phyloP scores from a whole-genome alignment of 2,888 invertebrate genomes.

The Rhingia campestris region DNA sequence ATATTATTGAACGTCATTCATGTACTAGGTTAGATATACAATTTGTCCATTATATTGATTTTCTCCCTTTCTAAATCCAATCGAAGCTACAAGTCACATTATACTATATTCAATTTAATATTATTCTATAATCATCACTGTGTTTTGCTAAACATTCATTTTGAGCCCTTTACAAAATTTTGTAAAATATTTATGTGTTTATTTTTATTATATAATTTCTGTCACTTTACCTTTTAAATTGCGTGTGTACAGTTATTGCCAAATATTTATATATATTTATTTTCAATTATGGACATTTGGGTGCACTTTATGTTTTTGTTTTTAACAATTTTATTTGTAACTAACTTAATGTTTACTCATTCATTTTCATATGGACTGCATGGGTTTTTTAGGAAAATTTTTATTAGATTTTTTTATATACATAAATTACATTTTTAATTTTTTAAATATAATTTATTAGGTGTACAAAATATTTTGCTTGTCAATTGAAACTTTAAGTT shows the following conservation, averaged over 20 bases:
- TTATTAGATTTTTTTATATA: constrained; percentile 33
- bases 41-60: no score
- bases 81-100: constrained; percentile 10
- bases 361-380: constrained; percentile 62
- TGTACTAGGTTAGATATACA: no score
- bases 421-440: constrained; percentile 27
- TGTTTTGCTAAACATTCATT: constrained; percentile 69
- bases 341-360: constrained; percentile 62
- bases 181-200: constrained; percentile 35
- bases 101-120: not conserved
- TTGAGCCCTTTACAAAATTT: constrained; percentile 17
- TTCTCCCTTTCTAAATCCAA: constrained; percentile 32
- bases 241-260: constrained; percentile 57
- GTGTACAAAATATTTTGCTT: constrained; percentile 62
- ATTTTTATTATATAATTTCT: constrained; percentile 39
- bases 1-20: no score
- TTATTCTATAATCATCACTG: constrained; percentile 48
- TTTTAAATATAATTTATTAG: constrained; percentile 22
- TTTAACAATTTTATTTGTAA: constrained; percentile 40
- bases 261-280: constrained; percentile 26
- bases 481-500: constrained; percentile 23
- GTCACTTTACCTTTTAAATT: constrained; percentile 55
- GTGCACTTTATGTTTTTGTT: constrained; percentile 32
- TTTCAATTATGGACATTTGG: constrained; percentile 61
- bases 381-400: constrained; percentile 37